Conservation (phyloP, 2,113 vertebrate species). For the Galemys pyrenaicus region DNA sequence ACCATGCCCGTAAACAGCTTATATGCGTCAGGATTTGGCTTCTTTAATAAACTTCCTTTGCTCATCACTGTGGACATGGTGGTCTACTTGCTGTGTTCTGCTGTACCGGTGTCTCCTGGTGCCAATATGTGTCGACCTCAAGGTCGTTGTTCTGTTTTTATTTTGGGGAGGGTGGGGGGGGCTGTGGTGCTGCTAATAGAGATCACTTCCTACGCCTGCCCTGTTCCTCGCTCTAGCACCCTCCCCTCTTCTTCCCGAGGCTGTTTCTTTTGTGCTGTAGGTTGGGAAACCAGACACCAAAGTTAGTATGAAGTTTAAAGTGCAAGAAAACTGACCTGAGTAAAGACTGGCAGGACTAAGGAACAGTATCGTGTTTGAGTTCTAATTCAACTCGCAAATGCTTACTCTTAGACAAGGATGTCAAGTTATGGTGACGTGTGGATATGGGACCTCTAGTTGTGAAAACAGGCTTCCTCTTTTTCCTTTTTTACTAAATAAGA, state of each 20-base stretch:
- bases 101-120: neutral
- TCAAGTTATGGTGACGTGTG: neutral
- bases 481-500: neutral
- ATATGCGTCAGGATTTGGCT: neutral
- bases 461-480: neutral
- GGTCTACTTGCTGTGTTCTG: too few species aligned
- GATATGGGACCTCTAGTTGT: neutral
- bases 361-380: neutral
- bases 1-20: neutral
- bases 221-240: neutral
- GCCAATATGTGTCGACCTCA: fast-evolving
- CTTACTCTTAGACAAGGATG: neutral
- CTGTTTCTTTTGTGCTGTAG: neutral
- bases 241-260: neutral
- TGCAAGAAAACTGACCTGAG: neutral
- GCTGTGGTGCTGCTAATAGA: neutral
- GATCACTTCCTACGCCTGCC: neutral
- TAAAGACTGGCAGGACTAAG: neutral
- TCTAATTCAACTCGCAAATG: conserved; percentile 24
- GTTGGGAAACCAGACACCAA: neutral
- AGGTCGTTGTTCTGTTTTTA: neutral
- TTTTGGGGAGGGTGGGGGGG: too few species aligned
- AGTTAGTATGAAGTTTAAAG: neutral
- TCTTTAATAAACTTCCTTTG: neutral
- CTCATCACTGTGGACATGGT: neutral